Percentiles rank a stretch among this genome's conserved stretches.
phyloP scores from a whole-genome alignment of 2,888 invertebrate genomes.

The Habrosyne pyritoides region DNA sequence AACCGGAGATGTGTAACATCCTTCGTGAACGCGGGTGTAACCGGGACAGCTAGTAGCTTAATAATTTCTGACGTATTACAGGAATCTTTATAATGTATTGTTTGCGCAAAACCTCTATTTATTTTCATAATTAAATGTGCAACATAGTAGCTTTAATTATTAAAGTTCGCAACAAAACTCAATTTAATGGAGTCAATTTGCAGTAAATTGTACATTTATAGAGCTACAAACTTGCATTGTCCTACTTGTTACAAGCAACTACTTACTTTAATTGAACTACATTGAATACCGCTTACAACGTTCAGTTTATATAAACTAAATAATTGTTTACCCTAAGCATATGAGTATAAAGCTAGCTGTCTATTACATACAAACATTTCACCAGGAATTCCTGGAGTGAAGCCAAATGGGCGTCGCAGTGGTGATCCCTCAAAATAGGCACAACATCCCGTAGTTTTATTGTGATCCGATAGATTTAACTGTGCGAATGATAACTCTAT shows the following conservation, averaged over 20 bases:
- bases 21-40: too few species aligned
- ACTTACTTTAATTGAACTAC: neutral
- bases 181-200: too few species aligned
- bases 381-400: conserved; percentile 47
- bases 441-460: conserved; percentile 48
- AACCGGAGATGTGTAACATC: too few species aligned
- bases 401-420: conserved; percentile 47
- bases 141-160: too few species aligned
- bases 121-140: too few species aligned
- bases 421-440: conserved; percentile 55
- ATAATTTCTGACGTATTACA: too few species aligned
- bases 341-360: conserved; percentile 29
- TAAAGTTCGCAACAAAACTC: too few species aligned
- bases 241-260: neutral
- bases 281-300: neutral
- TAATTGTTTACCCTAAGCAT: conserved; percentile 31
- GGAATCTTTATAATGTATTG: too few species aligned
- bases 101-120: too few species aligned
- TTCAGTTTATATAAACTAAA: neutral
- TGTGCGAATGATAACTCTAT: conserved; percentile 18
- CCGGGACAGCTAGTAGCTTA: too few species aligned
- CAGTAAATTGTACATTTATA: too few species aligned
- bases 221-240: too few species aligned
- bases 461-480: conserved; percentile 33
- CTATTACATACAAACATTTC: conserved; percentile 42